Evolutionary conservation across 2,113 vertebrate species (phyloP), one percentile per base, ranked within the genome.

Genomic region (Hoplias malabaricus): DNA sequence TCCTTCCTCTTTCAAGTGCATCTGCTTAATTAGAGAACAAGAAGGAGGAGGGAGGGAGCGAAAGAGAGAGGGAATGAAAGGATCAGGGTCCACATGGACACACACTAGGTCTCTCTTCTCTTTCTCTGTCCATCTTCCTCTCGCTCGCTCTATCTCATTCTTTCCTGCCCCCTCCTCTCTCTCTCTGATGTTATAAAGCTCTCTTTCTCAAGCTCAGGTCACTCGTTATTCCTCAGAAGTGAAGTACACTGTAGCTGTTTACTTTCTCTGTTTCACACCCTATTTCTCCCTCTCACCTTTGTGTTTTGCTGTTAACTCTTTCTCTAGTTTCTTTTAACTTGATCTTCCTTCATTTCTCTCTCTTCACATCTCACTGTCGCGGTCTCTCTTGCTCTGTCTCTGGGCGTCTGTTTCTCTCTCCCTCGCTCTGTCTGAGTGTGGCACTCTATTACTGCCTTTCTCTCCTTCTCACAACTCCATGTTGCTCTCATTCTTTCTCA

Each of bases 21-120:
- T 84, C 78, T 83, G 80, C 75, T 69, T 81, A 86, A 87, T 87
- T 85, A 82, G 56, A 69, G 62, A 81, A 81, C 77, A 83, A 63
- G 34, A 40, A 40, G 62, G 65, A 48, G 57, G 4, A 7, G 16
- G 34, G 23, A 31, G 46, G 16, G 43, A 36, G 11, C 33, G 23
- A 12, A 23, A 14, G 43, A 36, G 11, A 33, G 23, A 12, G 21
- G 11, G 66, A 70, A 73, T 62, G 23, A 69, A 78, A 70, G 61
- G 79, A 23, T 40, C n/a, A 1, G 31, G 38, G 43, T 62, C 56
- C 79, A 81, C 29, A 61, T 50, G 33, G 43, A 71, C 59, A 74
- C 56, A 59, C 77, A 68, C 73, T 23, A 67, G 65, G 27, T 29
- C 31, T 21, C 8, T 23, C 63, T 73, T 13, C 70, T 63, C 54